Percentiles rank a stretch among this genome's conserved stretches.
phyloP scores from a whole-genome alignment of 2,797 vertebrate genomes.

The Graptemys geographica region DNA sequence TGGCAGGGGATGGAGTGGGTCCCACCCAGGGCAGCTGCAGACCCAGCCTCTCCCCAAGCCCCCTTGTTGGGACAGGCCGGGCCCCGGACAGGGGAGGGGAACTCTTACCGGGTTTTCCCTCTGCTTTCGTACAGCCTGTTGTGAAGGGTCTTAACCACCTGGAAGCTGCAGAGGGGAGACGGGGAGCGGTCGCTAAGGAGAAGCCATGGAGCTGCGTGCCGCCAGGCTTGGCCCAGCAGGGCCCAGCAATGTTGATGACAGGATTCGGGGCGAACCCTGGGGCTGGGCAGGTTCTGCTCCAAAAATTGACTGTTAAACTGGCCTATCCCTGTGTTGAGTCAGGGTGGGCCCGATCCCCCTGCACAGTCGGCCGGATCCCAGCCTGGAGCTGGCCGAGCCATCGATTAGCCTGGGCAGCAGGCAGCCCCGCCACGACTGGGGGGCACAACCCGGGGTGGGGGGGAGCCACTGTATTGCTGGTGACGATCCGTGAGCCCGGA shows the following conservation, averaged over 20 bases:
- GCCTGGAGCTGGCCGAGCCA: too few species aligned
- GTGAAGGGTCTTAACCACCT: constrained; percentile 89
- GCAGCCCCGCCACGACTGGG: too few species aligned
- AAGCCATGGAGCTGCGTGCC: not conserved
- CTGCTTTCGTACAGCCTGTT: constrained; percentile 89
- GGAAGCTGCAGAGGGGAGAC: constrained; percentile 84
- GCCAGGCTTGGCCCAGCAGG: too few species aligned
- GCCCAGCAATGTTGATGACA: too few species aligned
- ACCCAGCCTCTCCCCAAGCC: not conserved
- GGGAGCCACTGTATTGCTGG: too few species aligned
- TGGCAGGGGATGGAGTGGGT: not conserved
- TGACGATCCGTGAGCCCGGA: too few species aligned
- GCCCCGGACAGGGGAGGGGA: not conserved
- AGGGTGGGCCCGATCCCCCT: too few species aligned
- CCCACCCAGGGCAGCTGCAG: not conserved
- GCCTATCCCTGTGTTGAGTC: not conserved
- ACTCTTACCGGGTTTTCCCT: constrained; percentile 88
- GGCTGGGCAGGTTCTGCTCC: not conserved
- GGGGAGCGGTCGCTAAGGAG: not conserved
- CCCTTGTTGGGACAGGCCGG: not conserved
- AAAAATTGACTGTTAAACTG: too few species aligned
- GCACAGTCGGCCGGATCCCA: not conserved
- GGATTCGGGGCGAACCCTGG: too few species aligned
- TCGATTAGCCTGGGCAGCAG: too few species aligned
- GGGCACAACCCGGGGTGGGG: too few species aligned